Base-by-base conservation (phyloP, 2,113 vertebrate species). In the Ceyx margarethae region DNA sequence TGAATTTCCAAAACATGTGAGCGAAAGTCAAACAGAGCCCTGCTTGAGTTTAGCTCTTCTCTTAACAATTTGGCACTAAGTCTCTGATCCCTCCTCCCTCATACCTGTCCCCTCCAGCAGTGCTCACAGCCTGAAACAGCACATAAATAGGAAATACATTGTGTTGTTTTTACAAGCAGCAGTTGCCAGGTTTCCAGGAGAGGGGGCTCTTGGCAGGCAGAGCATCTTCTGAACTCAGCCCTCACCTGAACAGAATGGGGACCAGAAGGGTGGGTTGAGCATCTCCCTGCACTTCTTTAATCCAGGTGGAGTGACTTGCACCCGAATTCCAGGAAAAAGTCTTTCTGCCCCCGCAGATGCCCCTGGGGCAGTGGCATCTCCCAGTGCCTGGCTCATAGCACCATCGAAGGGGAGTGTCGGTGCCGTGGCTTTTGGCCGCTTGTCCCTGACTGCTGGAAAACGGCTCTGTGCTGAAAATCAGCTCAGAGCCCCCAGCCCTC, bases 231-330 rank as follows among this genome's bases (percentile, higher is more conserved):
- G 37, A 5, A 15, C 54, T 57, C 73, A 60, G 67, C 67, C 26
- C 58, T 37, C 72, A 14, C 14, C 46, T n/a, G 26, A 58, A 61
- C 42, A 54, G 65, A 15, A 53, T 37, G n/a, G 20, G 69, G n/a
- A 43, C 13, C 0, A 0, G 28, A 19, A 20, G 25, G 20, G 33
- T 0, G 3, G 48, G 17, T 10, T 35, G 35, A 61, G 4, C 75
- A 28, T 61, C 6, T 1, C 2, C 14, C 28, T 58, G 58, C 23
- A 2, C 14, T 68, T 56, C 25, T 43, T 45, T 18, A 6, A 33
- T 4, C 8, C 45, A 65, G 2, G 7, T 10, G 0, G 6, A 75
- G 28, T 3, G 25, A 18, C 13, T 17, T 23, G 9, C 23, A 28
- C 1, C 13, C 8, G 37, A 14, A 12, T 33, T 35, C 5, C 53